Conservation (phyloP, 2,797 vertebrate genomes). For the Myoxocephalus aenaeus region DNA sequence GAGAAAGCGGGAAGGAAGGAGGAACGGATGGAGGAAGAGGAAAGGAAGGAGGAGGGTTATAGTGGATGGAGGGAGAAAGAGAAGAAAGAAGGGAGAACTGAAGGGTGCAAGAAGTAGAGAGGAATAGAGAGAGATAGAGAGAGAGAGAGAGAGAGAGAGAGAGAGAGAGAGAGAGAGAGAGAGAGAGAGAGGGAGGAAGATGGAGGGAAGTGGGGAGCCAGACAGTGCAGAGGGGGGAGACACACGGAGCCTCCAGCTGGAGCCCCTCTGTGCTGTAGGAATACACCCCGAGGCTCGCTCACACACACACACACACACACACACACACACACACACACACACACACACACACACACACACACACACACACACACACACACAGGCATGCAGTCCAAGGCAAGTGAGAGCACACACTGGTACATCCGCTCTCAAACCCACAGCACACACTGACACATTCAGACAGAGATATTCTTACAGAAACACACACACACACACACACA, state of each 20-base stretch:
- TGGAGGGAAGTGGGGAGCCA: constrained; percentile 16
- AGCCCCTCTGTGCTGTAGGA: constrained; percentile 64
- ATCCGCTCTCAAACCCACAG: constrained; percentile 8
- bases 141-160: no score
- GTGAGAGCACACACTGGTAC: constrained; percentile 25
- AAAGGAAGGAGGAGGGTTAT: background rate
- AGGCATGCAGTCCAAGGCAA: constrained; percentile 29
- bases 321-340: background rate
- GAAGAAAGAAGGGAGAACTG: no score
- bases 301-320: constrained; percentile 30
- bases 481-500: constrained; percentile 18
- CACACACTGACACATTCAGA: constrained; percentile 25
- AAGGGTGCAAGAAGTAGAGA: background rate
- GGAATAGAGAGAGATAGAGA: no score
- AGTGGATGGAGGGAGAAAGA: background rate
- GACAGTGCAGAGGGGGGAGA: constrained; percentile 27
- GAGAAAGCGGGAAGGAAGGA: background rate
- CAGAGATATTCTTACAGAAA: constrained; percentile 4
- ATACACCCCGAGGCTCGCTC: constrained; percentile 47
- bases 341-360: constrained; percentile 12
- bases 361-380: constrained; percentile 9
- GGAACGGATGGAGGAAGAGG: background rate
- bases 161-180: no score
- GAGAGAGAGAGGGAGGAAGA: background rate
- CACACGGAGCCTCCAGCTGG: constrained; percentile 65